These are phyloP conservation scores for Spodoptera littoralis DNA, from an alignment of 2,888 invertebrate genomes.

Conservation along the genomic window DNA sequence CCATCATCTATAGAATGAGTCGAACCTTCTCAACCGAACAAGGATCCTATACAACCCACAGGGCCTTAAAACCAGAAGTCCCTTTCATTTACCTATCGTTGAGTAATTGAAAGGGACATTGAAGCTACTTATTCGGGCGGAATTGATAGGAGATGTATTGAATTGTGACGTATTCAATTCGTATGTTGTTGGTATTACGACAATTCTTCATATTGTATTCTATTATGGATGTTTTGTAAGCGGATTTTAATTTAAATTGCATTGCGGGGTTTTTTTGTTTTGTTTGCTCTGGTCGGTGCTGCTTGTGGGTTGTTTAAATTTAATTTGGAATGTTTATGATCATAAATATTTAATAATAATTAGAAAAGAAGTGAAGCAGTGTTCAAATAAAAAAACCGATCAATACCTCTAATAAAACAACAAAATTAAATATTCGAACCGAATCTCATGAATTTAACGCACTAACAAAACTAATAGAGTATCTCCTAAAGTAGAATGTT, in stretches of 20 bases:
- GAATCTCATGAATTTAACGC: background rate
- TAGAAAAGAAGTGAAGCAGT: no score
- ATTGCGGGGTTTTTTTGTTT: slow-evolving; percentile 24
- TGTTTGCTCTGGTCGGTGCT: background rate
- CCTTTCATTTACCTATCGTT: slow-evolving; percentile 83
- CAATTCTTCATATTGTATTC: slow-evolving; percentile 49
- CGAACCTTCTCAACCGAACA: slow-evolving; percentile 59
- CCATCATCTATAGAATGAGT: slow-evolving; percentile 80
- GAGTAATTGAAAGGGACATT: slow-evolving; percentile 84
- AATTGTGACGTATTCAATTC: slow-evolving; percentile 65
- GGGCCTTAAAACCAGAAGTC: slow-evolving; percentile 78
- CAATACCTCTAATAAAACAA: no score
- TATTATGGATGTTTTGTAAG: slow-evolving; percentile 38
- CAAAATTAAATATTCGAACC: slow-evolving; percentile 3
- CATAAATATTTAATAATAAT: no score
- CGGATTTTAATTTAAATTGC: slow-evolving; percentile 39
- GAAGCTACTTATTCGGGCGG: slow-evolving; percentile 77
- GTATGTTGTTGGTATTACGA: slow-evolving; percentile 50
- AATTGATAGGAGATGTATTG: slow-evolving; percentile 78
- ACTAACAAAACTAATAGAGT: background rate
- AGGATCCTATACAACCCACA: slow-evolving; percentile 75
- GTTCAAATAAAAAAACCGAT: no score
- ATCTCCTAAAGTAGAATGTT: background rate
- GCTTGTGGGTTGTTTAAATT: no score
- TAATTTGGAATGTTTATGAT: no score